A percentile compares a stretch with the other conserved stretches of the same genome.
Conservation (phyloP, 2,113 vertebrate genomes). For the Chaenocephalus aceratus region DNA sequence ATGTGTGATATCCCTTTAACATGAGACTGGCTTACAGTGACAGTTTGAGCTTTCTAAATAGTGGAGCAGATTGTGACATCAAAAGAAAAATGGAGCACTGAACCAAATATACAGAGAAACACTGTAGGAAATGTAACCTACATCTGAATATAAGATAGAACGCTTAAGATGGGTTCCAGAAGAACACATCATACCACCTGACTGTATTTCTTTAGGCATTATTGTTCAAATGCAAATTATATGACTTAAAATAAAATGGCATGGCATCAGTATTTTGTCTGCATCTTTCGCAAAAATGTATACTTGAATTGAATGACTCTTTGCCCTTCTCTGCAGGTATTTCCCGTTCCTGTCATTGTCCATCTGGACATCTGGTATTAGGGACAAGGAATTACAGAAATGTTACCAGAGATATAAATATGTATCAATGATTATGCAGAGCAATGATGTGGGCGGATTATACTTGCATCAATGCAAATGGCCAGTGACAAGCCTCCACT, state of each 20-base stretch:
- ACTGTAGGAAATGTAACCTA: conserved; percentile 44
- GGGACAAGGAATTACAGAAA: conserved; percentile 37
- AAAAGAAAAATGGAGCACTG: not conserved
- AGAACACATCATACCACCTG: conserved; percentile 15
- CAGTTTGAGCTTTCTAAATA: not conserved
- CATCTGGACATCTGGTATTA: conserved; percentile 60
- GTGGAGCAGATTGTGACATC: not conserved
- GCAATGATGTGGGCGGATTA: conserved; percentile 41
- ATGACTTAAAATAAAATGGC: conserved; percentile 1
- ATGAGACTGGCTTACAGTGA: not conserved
- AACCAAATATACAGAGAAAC: not conserved
- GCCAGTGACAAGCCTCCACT: conserved; percentile 1
- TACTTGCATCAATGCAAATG: conserved; percentile 43
- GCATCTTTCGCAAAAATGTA: not conserved
- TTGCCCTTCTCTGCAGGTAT: conserved; percentile 42
- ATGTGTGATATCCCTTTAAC: not conserved
- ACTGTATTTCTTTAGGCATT: conserved; percentile 24
- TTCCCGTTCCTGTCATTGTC: conserved; percentile 53
- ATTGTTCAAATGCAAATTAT: conserved; percentile 37
- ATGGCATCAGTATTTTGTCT: not conserved
- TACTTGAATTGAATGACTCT: conserved; percentile 32
- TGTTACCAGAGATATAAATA: conserved; percentile 57
- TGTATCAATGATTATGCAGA: conserved; percentile 53
- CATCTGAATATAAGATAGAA: conserved; percentile 31
- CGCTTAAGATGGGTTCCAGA: conserved; percentile 10